phyloP scores from a whole-genome alignment of 2,113 vertebrate genomes.

The Megaceryle torquata region DNA sequence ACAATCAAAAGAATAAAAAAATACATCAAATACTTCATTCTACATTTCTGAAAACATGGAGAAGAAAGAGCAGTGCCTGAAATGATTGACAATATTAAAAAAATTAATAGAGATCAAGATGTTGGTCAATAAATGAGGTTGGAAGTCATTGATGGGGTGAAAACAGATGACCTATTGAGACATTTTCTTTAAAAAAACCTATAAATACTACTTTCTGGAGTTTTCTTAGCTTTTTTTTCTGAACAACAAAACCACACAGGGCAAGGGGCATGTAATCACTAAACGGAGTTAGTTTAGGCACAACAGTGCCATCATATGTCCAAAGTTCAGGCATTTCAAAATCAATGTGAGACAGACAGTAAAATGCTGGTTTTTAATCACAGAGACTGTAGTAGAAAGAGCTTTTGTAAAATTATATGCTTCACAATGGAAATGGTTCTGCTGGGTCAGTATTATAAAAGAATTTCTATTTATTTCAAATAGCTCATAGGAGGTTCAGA shows the following conservation, averaged over 20 bases:
- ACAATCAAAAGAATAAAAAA: neutral
- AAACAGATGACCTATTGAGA: neutral
- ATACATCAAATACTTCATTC: neutral
- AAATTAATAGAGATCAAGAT: neutral
- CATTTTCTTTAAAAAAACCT: neutral
- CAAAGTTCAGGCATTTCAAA: neutral
- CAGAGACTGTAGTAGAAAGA: neutral
- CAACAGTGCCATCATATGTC: slow-evolving; percentile 63
- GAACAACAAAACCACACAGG: neutral
- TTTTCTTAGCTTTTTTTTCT: neutral
- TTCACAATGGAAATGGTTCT: neutral
- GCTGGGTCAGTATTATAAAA: neutral
- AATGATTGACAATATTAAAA: neutral
- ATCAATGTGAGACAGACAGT: neutral
- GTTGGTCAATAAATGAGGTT: neutral
- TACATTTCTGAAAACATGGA: neutral
- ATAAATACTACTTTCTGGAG: neutral
- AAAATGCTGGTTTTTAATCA: neutral
- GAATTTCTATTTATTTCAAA: neutral
- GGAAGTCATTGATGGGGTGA: neutral
- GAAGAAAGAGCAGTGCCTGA: neutral
- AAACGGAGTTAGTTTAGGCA: neutral
- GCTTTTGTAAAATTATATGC: neutral
- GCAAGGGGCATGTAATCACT: neutral
- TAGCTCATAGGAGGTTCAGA: neutral